Evolutionary conservation across 30 jellyfish, hydroid and myxozoan genomes (phyloP), one percentile per base, ranked within the genome.

Genomic region (Hydractinia symbiolongicarpus): DNA sequence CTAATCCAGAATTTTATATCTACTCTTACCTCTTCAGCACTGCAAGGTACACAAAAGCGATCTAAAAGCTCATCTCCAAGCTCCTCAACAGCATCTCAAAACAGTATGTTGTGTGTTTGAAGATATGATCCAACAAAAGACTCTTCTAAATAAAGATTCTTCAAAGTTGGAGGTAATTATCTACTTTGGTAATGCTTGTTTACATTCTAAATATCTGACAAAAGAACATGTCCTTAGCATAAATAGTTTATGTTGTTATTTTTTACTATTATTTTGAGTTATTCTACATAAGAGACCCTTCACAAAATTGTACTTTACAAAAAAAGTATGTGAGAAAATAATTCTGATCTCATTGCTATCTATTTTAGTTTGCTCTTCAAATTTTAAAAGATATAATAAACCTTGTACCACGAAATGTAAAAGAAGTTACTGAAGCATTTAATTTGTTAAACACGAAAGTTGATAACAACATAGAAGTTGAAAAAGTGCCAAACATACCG

Each of bases 51-150:
- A 90, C 81, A 85, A 81, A 67, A 79, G 81, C 72, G 74, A 61
- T 57, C 54, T 90, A 61, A 78, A 75, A 55, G 94, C 76, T 67
- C 97, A 90, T 52, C 67, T 90, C 79, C 73, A 87, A 9, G 79
- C 84, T 66, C 97, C 97, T 8, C 95, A 90, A 82, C 76, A 86
- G 53, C 95, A 90, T 82, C 85, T 90, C 16, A 66, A 77, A 56
- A 79, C 55, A 51, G 79, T 85, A 56, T 79, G 88, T 19, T 85
- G 75, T 30, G 61, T 83, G 7, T 80, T 90, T n/a, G 95, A 85
- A 79, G 95, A 90, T 53, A 40, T 85, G 9, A 70, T 90, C 16
- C 62, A 73, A 53, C 69, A 86, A 55, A 81, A 72, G 52, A 84
- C 67, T 16, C 79, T 78, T 55, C 61, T 44, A 6, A 55, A 77